Evolutionary conservation across 64 coral and sea anemone species (phyloP).

Genomic region (Porites australiensis): DNA sequence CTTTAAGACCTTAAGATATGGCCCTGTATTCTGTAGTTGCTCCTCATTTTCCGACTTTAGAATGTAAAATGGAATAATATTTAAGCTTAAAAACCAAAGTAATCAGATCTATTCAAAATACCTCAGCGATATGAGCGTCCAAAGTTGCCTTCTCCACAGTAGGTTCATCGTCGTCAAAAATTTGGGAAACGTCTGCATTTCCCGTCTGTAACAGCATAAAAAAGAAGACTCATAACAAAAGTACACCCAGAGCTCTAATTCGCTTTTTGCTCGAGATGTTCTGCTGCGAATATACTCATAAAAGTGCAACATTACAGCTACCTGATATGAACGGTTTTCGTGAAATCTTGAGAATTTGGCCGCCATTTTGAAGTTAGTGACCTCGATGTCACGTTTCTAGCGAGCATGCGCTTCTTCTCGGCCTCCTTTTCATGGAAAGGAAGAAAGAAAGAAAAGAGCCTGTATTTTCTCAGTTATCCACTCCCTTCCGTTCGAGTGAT

Average conservation of each 20-base stretch:
- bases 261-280: background rate
- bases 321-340: slow-evolving; percentile 88
- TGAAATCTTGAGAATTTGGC: slow-evolving; percentile 94
- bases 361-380: slow-evolving; percentile 80
- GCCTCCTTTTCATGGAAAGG: background rate
- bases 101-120: slow-evolving; percentile 19
- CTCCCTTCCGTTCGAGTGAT: too few relatives aligned
- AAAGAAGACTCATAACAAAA: slow-evolving; percentile 44
- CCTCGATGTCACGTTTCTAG: background rate
- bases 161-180: slow-evolving; percentile 85
- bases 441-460: too few relatives aligned
- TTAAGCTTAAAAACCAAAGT: background rate
- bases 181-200: slow-evolving; percentile 69
- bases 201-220: slow-evolving; percentile 70
- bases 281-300: slow-evolving; percentile 2
- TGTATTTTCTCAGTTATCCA: too few relatives aligned
- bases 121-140: slow-evolving; percentile 87
- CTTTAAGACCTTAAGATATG: too few relatives aligned
- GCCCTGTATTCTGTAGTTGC: too few relatives aligned
- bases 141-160: slow-evolving; percentile 87
- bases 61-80: background rate
- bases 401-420: background rate
- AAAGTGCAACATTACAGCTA: slow-evolving; percentile 25
- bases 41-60: too few relatives aligned
- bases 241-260: background rate